These are phyloP conservation scores for Cotesia chilonis DNA, from an alignment of 1,140 invertebrate species.

Conservation along the genomic window DNA sequence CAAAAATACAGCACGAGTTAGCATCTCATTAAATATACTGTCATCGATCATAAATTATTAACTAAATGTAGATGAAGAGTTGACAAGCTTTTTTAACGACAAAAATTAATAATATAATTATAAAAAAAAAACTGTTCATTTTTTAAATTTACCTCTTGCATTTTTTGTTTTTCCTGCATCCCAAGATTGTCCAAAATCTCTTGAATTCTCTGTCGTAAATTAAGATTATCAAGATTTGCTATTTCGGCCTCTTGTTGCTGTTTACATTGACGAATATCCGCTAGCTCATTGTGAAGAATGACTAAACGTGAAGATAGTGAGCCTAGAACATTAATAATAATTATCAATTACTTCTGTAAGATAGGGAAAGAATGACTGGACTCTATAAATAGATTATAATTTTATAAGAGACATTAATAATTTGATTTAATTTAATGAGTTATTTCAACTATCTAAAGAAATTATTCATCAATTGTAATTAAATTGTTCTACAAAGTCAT, in stretches of 20 bases:
- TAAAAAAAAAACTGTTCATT: constrained; percentile 4
- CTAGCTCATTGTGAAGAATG: constrained; percentile 73
- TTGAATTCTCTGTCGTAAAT: constrained; percentile 83
- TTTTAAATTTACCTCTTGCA: constrained; percentile 72
- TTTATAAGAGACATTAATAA: too few species aligned
- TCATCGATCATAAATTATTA: too few species aligned
- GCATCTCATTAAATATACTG: constrained; percentile 1
- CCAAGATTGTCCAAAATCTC: constrained; percentile 80
- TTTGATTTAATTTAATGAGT: too few species aligned
- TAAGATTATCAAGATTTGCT: constrained; percentile 85
- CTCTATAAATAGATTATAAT: background rate
- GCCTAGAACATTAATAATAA: constrained; percentile 50
- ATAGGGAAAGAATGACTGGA: constrained; percentile 18
- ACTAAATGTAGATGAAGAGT: too few species aligned
- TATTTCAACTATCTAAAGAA: too few species aligned
- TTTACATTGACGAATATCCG: constrained; percentile 75
- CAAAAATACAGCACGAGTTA: background rate
- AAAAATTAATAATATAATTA: constrained; percentile 16
- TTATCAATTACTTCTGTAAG: constrained; percentile 28
- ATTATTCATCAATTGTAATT: too few species aligned
- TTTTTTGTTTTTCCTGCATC: constrained; percentile 81
- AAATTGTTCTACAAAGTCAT: too few species aligned
- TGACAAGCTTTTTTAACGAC: constrained; percentile 15
- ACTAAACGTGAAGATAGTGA: constrained; percentile 57
- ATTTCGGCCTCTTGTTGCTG: constrained; percentile 84